Conservation (phyloP, 2,888 invertebrate species). For the Dermolepida albohirtum region DNA sequence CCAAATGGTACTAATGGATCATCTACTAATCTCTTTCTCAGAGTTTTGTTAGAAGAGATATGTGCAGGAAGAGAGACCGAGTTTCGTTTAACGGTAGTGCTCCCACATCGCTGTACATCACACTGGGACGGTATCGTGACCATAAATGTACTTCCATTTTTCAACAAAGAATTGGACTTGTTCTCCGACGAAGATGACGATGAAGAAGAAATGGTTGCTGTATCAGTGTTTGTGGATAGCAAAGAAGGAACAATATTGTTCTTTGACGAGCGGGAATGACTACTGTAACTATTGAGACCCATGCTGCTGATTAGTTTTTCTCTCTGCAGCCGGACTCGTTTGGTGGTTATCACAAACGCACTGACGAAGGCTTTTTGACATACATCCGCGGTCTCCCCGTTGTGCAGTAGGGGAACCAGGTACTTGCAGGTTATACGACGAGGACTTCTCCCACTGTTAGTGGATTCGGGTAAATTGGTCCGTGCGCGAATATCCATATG, state of each 20-base stretch:
- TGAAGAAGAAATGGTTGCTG: constrained; percentile 12
- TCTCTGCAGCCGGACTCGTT: constrained; percentile 67
- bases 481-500: constrained; percentile 67
- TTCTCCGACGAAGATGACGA: constrained; percentile 39
- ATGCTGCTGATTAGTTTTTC: constrained; percentile 67
- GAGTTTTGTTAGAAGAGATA: constrained; percentile 23
- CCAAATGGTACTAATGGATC: constrained; percentile 65
- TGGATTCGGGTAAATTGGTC: constrained; percentile 52
- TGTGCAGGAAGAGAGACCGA: constrained; percentile 22
- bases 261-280: constrained; percentile 53
- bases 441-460: constrained; percentile 58
- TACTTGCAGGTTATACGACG: constrained; percentile 69
- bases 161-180: constrained; percentile 23
- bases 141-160: constrained; percentile 30
- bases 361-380: constrained; percentile 70
- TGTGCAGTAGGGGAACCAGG: constrained; percentile 63
- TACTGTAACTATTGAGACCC: constrained; percentile 64
- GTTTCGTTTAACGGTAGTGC: constrained; percentile 32
- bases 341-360: constrained; percentile 69
- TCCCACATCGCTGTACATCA: constrained; percentile 45
- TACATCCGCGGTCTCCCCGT: constrained; percentile 63
- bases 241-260: constrained; percentile 44
- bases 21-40: constrained; percentile 55
- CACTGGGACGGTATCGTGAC: constrained; percentile 48
- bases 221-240: constrained; percentile 3